Conservation (phyloP, 1,140 invertebrate species). For the Leptoteleia sp. region DNA sequence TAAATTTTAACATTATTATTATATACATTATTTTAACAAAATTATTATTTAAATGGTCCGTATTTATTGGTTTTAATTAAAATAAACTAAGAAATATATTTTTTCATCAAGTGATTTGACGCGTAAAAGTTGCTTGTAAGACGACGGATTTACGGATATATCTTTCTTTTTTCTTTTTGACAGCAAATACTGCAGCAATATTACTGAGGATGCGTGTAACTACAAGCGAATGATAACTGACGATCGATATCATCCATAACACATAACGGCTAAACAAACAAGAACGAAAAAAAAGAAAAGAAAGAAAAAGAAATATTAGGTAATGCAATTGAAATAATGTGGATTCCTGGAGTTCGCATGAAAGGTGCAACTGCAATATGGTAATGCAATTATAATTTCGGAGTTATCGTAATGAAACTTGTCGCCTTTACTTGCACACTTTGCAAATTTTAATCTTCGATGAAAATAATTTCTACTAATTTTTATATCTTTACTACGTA, state of each 20-base stretch:
- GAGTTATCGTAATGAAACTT: no score
- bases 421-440: no score
- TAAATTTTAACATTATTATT: no score
- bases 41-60: no score
- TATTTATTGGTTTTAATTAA: background rate
- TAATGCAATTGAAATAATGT: conserved; percentile 11
- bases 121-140: background rate
- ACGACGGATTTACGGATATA: background rate
- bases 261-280: background rate
- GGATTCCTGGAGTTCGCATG: background rate
- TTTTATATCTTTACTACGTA: no score
- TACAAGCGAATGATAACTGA: conserved; percentile 1
- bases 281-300: no score
- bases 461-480: no score
- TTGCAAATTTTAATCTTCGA: no score
- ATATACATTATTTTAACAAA: no score
- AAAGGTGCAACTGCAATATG: background rate
- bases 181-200: background rate
- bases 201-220: conserved; percentile 1
- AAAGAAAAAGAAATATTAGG: no score
- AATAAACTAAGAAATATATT: background rate
- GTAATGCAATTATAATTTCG: no score
- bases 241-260: conserved; percentile 5
- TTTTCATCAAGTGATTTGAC: background rate
- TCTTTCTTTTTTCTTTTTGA: background rate